phyloP scores from a whole-genome alignment of 2,113 vertebrate species.

The Origma solitaria region DNA sequence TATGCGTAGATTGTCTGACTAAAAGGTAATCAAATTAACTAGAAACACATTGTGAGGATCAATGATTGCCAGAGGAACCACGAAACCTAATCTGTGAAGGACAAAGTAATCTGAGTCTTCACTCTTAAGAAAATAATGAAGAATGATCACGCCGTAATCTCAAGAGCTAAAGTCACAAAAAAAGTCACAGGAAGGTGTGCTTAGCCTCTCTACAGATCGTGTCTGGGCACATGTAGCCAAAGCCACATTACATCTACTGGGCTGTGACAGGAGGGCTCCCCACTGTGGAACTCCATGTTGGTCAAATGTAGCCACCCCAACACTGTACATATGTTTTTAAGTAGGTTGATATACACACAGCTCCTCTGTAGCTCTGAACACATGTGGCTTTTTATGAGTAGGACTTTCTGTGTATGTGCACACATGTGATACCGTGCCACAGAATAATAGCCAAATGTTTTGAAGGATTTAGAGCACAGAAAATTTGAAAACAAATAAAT shows the following conservation, averaged over 20 bases:
- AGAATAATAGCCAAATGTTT: background rate
- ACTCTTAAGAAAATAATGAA: background rate
- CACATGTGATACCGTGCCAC: too few relatives aligned
- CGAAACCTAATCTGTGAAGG: background rate
- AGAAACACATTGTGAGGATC: background rate
- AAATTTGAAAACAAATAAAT: background rate
- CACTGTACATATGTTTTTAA: background rate
- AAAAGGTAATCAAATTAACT: background rate
- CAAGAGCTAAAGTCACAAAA: background rate
- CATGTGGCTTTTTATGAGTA: background rate
- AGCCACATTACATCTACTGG: background rate
- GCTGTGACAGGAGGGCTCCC: background rate
- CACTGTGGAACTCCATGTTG: background rate
- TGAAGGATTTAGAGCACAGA: background rate
- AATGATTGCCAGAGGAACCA: background rate
- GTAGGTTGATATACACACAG: background rate
- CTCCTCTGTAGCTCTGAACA: background rate
- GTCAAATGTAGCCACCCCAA: background rate
- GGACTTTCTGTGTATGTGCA: background rate
- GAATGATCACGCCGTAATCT: background rate
- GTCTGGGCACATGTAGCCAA: accelerated
- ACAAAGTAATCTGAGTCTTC: background rate
- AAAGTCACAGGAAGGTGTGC: background rate
- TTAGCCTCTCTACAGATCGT: background rate
- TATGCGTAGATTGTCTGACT: background rate